Base-by-base conservation (phyloP, 1,140 invertebrate species). In the Drosophila asahinai region DNA sequence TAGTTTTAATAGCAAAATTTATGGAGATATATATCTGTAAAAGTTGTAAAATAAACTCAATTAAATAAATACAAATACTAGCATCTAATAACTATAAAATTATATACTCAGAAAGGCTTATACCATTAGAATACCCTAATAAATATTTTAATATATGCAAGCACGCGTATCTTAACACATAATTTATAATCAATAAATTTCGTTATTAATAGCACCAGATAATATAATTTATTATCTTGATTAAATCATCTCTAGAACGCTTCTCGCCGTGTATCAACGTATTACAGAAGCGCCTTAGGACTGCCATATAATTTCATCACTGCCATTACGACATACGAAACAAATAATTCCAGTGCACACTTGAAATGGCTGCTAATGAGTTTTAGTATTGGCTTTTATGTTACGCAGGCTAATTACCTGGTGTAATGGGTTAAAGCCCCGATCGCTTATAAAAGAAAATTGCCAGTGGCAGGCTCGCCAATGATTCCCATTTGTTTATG, bases 321-420 rank as follows among this genome's bases (percentile, higher is more conserved):
- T 30, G 22, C 15, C 27, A 70, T 57, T 70, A 59, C 14, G 14
- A 15, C 42, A 54, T 11, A 43, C 8, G 19, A 54, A 36, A 19
- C 60, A 64, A 79, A 72, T 43, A 80, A 49, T 54, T 74, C 43
- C 54, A 60, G 61, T 81, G 57, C 57, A 71, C 77, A 86, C 82
- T 78, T 81, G 60, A 49, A 74, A 66, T 52, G 48, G 63, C 64
- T 78, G 73, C 74, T 86, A 86, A 86, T 86, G 83, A 82, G 80
- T 79, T 86, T 86, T 76, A 76, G 73, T 82, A 72, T 73, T 38
- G 54, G n/a, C 67, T 64, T 82, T 72, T 71, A 83, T 76, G 63
- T 61, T 73, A 72, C 68, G 30, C 47, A n/a, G 25, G 80, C 82
- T 81, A 86, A 81, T 84, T 84, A 70, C 49, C 43, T 27, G 48